Evolutionary conservation across 2,888 invertebrate species (phyloP).

Genomic region (Orchesellides sinensis): DNA sequence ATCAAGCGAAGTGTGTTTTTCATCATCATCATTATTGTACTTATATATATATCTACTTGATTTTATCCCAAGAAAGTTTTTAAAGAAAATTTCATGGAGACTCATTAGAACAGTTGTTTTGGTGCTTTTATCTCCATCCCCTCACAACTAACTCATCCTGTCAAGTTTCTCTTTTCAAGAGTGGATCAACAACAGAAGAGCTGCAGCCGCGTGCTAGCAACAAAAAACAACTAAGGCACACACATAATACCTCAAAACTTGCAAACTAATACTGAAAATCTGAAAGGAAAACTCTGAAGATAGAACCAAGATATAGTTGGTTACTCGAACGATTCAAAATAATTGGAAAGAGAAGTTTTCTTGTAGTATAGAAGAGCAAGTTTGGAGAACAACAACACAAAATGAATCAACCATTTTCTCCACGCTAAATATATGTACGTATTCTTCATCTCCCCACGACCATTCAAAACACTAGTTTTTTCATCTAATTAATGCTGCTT

Average conservation of each 20-base stretch:
- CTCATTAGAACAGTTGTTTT: conserved; percentile 49
- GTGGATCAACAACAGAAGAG: not conserved
- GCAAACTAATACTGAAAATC: not conserved
- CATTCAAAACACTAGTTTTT: conserved; percentile 11
- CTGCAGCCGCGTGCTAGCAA: not conserved
- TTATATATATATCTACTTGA: not conserved
- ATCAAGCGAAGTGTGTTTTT: too few relatives aligned
- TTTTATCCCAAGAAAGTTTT: not conserved
- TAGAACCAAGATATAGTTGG: not conserved
- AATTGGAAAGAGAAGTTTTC: not conserved
- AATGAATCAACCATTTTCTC: not conserved
- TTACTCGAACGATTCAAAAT: not conserved
- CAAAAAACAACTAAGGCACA: not conserved
- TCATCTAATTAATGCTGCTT: conserved; percentile 51
- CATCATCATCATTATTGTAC: not conserved
- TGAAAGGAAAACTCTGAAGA: not conserved
- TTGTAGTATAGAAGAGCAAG: not conserved
- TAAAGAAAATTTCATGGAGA: conserved; percentile 3
- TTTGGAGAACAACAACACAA: not conserved
- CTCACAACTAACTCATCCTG: conserved; percentile 9
- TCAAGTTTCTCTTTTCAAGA: conserved; percentile 20
- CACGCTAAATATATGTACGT: too few relatives aligned
- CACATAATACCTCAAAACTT: not conserved
- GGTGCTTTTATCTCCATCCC: not conserved
- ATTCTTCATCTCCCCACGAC: not conserved